A percentile compares a stretch with the other conserved stretches of the same genome.
Conservation (phyloP, 2,888 invertebrate genomes). For the Dryocosmus kuriphilus region DNA sequence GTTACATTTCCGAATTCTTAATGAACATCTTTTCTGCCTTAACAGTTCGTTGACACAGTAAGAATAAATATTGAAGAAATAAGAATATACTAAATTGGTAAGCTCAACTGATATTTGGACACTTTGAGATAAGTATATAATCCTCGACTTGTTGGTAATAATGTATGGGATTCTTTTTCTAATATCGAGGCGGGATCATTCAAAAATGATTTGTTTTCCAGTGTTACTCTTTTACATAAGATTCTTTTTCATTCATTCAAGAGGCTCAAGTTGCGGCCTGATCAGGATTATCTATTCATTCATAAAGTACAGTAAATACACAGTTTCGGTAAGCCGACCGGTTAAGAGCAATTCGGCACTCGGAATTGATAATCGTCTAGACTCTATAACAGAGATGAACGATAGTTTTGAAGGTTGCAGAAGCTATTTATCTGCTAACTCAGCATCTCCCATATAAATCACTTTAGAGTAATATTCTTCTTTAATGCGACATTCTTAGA, state of each 20-base stretch:
- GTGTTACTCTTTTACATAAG: neutral
- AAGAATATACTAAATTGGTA: conserved; percentile 27
- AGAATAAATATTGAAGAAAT: conserved; percentile 22
- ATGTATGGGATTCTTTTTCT: conserved; percentile 34
- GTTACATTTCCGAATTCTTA: conserved; percentile 24
- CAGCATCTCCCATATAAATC: neutral
- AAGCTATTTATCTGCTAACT: neutral
- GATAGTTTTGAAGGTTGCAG: neutral
- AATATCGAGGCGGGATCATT: conserved; percentile 4
- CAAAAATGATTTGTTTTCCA: conserved; percentile 16
- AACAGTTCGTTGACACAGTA: conserved; percentile 24
- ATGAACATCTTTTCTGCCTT: neutral
- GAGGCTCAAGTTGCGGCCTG: neutral
- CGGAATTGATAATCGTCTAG: conserved; percentile 6
- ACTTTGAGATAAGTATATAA: conserved; percentile 20
- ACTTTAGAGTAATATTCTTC: neutral
- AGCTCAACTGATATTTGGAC: neutral
- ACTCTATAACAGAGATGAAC: neutral
- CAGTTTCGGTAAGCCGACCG: neutral
- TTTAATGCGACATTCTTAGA: neutral
- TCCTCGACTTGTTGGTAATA: neutral
- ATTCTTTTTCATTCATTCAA: conserved; percentile 1
- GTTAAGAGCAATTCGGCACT: neutral
- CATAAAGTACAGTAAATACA: conserved; percentile 6
- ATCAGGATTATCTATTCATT: conserved; percentile 8